Evolutionary conservation across 2,797 vertebrate genomes (phyloP).

Genomic region (Tinamus major): DNA sequence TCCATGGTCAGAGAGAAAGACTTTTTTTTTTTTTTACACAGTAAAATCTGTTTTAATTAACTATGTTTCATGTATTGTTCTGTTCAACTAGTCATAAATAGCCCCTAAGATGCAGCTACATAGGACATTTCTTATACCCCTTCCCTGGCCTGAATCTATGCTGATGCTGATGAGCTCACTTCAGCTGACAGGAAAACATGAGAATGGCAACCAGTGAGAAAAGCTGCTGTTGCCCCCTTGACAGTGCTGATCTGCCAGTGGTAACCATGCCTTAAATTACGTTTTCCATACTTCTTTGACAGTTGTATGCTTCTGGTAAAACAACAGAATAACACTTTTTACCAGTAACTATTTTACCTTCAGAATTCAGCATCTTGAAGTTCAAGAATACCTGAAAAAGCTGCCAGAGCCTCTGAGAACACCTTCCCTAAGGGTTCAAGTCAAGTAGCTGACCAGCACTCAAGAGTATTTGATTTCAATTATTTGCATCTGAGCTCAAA

Average conservation of each 20-base stretch:
- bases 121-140: not conserved
- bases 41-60: not conserved
- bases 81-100: not conserved
- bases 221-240: not conserved
- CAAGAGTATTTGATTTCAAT: not conserved
- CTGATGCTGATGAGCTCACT: not conserved
- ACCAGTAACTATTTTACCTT: not conserved
- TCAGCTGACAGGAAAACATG: not conserved
- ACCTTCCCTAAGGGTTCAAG: not conserved
- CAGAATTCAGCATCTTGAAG: not conserved
- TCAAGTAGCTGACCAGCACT: not conserved
- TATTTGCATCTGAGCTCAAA: not conserved
- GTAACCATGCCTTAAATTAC: not conserved
- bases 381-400: not conserved
- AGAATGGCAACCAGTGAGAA: not conserved
- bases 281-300: not conserved
- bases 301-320: not conserved
- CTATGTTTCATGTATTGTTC: rapidly evolving
- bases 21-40: not conserved
- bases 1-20: not conserved
- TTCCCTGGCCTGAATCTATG: not conserved
- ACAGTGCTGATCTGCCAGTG: not conserved
- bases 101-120: not conserved
- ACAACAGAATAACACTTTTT: not conserved
- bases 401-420: not conserved